Percentiles rank a stretch among this genome's conserved stretches.
Conservation (phyloP, 2,797 vertebrate genomes). For the Caiman crocodilus region DNA sequence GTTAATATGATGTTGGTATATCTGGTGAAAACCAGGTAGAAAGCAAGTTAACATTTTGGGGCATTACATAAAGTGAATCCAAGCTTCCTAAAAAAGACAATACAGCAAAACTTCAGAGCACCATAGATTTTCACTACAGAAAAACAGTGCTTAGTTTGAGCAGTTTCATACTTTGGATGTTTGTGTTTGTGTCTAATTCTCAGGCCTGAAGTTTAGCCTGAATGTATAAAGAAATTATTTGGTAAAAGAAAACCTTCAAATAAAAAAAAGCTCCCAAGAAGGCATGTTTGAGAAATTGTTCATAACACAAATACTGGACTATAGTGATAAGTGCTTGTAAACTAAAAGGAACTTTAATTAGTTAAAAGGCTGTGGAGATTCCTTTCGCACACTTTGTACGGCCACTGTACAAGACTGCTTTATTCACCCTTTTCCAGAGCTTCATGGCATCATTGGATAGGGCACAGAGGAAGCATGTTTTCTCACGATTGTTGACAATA, state of each 20-base stretch:
- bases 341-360: accelerated
- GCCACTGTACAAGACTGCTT: not conserved
- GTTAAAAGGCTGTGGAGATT: accelerated
- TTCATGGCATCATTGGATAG: not conserved
- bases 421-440: not conserved
- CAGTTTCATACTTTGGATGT: accelerated
- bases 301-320: accelerated
- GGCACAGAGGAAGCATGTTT: not conserved
- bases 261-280: not conserved
- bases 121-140: not conserved
- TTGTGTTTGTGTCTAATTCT: not conserved
- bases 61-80: accelerated
- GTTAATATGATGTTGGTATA: accelerated
- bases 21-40: not conserved
- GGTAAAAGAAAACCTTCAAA: not conserved
- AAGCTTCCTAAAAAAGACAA: not conserved
- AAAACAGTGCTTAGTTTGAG: accelerated
- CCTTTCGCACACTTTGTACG: not conserved
- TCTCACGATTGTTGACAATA: no score
- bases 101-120: not conserved
- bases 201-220: not conserved
- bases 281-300: not conserved
- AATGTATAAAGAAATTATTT: not conserved
- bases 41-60: not conserved
- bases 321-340: not conserved